Conservation (phyloP, 2,888 invertebrate species). For the Acleris holmiana region DNA sequence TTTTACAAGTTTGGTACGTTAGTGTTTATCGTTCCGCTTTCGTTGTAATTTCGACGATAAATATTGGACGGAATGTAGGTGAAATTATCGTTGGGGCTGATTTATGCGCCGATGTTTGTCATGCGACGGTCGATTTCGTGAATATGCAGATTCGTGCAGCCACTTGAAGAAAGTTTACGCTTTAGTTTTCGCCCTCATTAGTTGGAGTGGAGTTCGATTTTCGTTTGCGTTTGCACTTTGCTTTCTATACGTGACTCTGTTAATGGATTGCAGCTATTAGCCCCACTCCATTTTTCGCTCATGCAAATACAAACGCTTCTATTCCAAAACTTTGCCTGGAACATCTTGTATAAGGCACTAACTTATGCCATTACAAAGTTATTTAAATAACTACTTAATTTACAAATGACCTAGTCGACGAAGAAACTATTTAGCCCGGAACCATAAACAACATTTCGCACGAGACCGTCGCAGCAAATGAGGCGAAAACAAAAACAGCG, state of each 20-base stretch:
- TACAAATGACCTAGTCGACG: conserved; percentile 34
- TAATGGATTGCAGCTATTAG: conserved; percentile 32
- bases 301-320: conserved; percentile 23
- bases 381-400: conserved; percentile 35
- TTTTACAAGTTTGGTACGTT: conserved; percentile 64
- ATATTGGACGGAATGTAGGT: conserved; percentile 57
- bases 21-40: conserved; percentile 52
- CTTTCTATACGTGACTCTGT: conserved; percentile 8
- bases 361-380: conserved; percentile 28
- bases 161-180: conserved; percentile 40
- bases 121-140: conserved; percentile 49
- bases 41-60: conserved; percentile 58
- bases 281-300: conserved; percentile 19
- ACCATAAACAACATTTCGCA: conserved; percentile 30
- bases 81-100: conserved; percentile 60
- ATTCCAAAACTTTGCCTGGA: conserved; percentile 26
- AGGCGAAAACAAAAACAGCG: conserved; percentile 32
- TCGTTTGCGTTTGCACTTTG: conserved; percentile 20
- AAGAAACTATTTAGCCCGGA: conserved; percentile 31
- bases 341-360: conserved; percentile 26
- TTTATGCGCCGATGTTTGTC: conserved; percentile 54
- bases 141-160: conserved; percentile 41
- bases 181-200: conserved; percentile 46
- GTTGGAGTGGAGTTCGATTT: conserved; percentile 35
- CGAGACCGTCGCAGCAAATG: conserved; percentile 32